Conservation (phyloP, 2,113 vertebrate genomes). For the Aramus guarauna region DNA sequence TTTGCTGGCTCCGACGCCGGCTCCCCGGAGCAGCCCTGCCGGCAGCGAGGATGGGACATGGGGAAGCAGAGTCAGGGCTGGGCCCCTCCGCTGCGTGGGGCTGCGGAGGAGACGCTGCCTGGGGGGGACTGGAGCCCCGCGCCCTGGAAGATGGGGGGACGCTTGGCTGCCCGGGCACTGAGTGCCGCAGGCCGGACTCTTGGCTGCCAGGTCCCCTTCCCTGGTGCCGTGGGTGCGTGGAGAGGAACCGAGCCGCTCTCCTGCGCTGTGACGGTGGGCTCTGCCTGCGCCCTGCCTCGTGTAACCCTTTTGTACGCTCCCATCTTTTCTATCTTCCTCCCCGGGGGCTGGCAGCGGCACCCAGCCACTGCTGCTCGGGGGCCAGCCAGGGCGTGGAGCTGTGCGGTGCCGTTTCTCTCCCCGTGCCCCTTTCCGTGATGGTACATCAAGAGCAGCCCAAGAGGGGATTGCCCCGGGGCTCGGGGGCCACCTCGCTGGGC, state of each 20-base stretch:
- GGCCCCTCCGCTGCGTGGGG: neutral
- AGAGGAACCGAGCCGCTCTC: neutral
- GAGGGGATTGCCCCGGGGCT: neutral
- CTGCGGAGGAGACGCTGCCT: neutral
- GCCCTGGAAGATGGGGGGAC: neutral
- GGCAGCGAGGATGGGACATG: neutral
- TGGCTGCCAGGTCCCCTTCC: neutral
- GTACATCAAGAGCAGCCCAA: neutral
- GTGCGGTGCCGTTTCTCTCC: neutral
- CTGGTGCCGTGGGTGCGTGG: neutral
- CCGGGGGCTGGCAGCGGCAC: neutral
- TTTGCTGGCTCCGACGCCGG: neutral
- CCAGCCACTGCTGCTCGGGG: rapidly evolving
- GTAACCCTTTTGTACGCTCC: neutral
- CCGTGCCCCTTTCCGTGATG: neutral
- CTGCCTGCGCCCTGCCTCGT: neutral
- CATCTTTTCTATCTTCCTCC: neutral
- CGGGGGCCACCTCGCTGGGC: neutral
- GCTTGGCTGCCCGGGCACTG: neutral
- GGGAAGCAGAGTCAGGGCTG: neutral
- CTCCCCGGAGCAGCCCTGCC: neutral
- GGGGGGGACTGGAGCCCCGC: neutral
- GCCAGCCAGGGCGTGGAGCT: neutral
- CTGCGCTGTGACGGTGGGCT: neutral
- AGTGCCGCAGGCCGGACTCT: neutral